phyloP scores from a whole-genome alignment of 2,888 invertebrate genomes.

The Thymelicus sylvestris region DNA sequence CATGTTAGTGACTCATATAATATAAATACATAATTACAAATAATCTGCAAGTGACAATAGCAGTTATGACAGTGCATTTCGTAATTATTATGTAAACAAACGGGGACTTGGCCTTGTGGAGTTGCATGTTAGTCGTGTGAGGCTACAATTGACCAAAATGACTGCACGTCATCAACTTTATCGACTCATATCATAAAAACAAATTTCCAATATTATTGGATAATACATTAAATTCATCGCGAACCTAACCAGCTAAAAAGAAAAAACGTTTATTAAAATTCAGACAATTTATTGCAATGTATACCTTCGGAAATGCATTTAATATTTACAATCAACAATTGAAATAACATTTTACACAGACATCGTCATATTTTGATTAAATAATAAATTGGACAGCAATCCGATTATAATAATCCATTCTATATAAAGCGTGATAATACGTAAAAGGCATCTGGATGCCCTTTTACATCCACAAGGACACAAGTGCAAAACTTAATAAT shows the following conservation, averaged over 20 bases:
- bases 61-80: constrained; percentile 83
- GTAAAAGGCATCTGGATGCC: constrained; percentile 69
- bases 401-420: constrained; percentile 68
- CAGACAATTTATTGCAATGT: constrained; percentile 82
- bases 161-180: constrained; percentile 84
- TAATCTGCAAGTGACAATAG: constrained; percentile 82
- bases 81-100: constrained; percentile 77
- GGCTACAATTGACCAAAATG: constrained; percentile 75
- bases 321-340: constrained; percentile 81
- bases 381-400: constrained; percentile 73
- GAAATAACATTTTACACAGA: constrained; percentile 78
- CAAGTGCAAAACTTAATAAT: constrained; percentile 81
- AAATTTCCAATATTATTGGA: constrained; percentile 26
- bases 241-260: constrained; percentile 65
- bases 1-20: constrained; percentile 85
- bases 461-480: constrained; percentile 82
- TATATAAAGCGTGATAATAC: constrained; percentile 78
- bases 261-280: constrained; percentile 75
- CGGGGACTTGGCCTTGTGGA: constrained; percentile 85
- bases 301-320: constrained; percentile 82
- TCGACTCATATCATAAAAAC: constrained; percentile 57
- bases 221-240: constrained; percentile 50
- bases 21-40: constrained; percentile 84
- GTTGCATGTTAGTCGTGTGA: constrained; percentile 83
- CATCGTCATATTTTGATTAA: constrained; percentile 67